Conservation (phyloP, 1,140 invertebrate species). For the Drosophila bipectinata region DNA sequence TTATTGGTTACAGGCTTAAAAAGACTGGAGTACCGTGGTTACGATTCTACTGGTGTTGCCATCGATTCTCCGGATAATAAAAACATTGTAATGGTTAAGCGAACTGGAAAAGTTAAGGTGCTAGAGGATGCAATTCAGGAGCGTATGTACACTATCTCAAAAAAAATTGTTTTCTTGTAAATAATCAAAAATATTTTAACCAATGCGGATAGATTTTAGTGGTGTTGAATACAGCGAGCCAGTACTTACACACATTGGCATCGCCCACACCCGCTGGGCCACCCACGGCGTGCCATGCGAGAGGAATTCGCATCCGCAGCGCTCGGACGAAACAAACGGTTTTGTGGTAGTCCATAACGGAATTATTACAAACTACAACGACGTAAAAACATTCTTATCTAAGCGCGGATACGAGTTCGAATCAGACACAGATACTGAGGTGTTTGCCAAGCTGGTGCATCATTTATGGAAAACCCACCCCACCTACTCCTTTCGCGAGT, state of each 20-base stretch:
- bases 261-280: slow-evolving; percentile 99
- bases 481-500: slow-evolving; percentile 95
- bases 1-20: slow-evolving; percentile 97
- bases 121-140: slow-evolving; percentile 94
- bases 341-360: slow-evolving; percentile 99
- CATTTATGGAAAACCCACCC: slow-evolving; percentile 96
- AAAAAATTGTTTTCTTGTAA: not conserved
- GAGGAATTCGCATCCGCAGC: slow-evolving; percentile 98
- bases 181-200: not conserved
- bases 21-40: slow-evolving; percentile 98
- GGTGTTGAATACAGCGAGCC: slow-evolving; percentile 69
- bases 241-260: slow-evolving; percentile 92
- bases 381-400: slow-evolving; percentile 96
- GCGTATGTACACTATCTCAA: slow-evolving; percentile 30
- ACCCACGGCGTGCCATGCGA: slow-evolving; percentile 98
- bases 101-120: slow-evolving; percentile 96
- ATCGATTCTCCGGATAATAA: slow-evolving; percentile 92
- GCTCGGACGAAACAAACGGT: slow-evolving; percentile 93
- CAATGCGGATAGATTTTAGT: slow-evolving; percentile 55
- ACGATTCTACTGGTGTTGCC: slow-evolving; percentile 99
- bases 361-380: slow-evolving; percentile 99
- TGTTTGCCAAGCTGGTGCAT: slow-evolving; percentile 98
- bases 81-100: slow-evolving; percentile 94
- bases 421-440: slow-evolving; percentile 99
- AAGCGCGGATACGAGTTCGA: slow-evolving; percentile 97